Base-by-base conservation (phyloP, 2,797 vertebrate species). In the Lemur catta region DNA sequence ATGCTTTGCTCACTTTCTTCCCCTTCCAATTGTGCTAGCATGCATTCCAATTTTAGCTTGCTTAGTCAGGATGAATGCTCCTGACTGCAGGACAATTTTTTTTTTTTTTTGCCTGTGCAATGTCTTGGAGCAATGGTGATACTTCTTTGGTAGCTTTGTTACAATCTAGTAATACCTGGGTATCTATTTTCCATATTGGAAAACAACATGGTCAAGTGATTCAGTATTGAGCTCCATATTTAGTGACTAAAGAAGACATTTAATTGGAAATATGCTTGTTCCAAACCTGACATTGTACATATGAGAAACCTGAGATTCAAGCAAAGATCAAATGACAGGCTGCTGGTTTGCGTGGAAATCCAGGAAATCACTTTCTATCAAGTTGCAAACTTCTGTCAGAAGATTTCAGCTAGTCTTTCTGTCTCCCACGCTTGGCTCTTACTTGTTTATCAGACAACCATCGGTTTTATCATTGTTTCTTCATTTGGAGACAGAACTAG, bases 381-480 rank as follows among this genome's bases (percentile, higher is more conserved):
- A 82, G 43, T n/a, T 69, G 26, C 15, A 78, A 12, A 43, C 18
- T 43, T 88, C 84, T 87, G 67, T 69, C 8, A 1, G 28, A 82
- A 87, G 80, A 12, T 22, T 9, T 24, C 80, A 61, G 38, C 33
- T 10, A 1, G 38, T 59, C 52, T 80, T 89, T 93, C 28, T 0
- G 3, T 69, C 72, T 79, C 65, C 55, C 46, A 28, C 9, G 22
- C 33, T 67, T 46, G 26, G 18, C 9, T 85, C 69, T 35, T 38
- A 1, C 61, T 89, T 96, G 67, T 84, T 87, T 93, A 71, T 91
- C 57, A 76, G 55, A 41, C 46, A 74, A 2, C 46, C 43, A 48
- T 91, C 65, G 5, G 41, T 52, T 67, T 91, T 88, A 65, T 91
- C 52, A 80, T n/a, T 74, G 72, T 76, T 95, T 81, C 86, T 96